These are phyloP conservation scores for Lacanobia oleracea DNA, from an alignment of 2,888 invertebrate genomes.

Conservation along the genomic window DNA sequence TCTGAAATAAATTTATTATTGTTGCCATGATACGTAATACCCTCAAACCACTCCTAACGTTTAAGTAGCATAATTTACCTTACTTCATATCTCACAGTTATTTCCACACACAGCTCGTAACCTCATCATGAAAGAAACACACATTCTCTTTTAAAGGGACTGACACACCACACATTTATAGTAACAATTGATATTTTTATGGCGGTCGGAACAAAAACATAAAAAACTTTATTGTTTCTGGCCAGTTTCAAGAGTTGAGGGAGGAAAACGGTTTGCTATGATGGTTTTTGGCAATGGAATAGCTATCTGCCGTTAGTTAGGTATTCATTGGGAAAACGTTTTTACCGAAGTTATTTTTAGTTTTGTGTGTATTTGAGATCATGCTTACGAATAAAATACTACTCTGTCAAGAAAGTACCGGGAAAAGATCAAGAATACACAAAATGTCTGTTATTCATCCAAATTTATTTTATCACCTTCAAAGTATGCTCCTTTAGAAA, in stretches of 20 bases:
- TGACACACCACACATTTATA: conserved; percentile 49
- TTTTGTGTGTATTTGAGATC: conserved; percentile 5
- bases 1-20: no score
- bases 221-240: conserved; percentile 59
- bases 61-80: not conserved
- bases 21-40: no score
- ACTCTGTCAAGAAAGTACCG: no score
- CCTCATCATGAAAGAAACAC: conserved; percentile 7
- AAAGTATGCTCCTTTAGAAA: no score
- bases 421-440: no score
- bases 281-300: conserved; percentile 50
- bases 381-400: not conserved
- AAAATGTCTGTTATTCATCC: no score
- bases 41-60: not conserved
- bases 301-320: conserved; percentile 44
- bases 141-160: conserved; percentile 36
- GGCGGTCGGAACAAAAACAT: conserved; percentile 52
- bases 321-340: conserved; percentile 42
- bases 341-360: conserved; percentile 6
- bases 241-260: conserved; percentile 48
- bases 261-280: conserved; percentile 53
- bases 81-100: not conserved
- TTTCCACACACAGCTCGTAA: not conserved
- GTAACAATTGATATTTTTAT: conserved; percentile 65
- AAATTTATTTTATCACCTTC: no score